phyloP scores from a whole-genome alignment of 2,797 vertebrate genomes.

The Oceanodroma leucorhoa region DNA sequence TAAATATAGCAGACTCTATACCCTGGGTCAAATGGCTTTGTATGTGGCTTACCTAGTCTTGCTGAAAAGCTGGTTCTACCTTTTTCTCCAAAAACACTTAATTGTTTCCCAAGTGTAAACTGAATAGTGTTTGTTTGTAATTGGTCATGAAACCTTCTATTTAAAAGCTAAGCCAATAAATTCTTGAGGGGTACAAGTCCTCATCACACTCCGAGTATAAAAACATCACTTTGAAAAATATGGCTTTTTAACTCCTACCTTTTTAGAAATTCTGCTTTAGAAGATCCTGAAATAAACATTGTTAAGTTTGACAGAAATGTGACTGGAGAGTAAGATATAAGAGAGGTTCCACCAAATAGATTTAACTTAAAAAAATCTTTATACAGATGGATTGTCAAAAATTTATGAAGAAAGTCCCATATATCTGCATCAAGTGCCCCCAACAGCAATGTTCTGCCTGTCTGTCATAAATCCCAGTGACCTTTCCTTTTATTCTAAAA shows the following conservation, averaged over 20 bases:
- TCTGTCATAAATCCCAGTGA: neutral
- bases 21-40: neutral
- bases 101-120: neutral
- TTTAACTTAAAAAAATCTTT: neutral
- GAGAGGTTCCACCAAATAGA: neutral
- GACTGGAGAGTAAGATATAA: neutral
- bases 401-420: neutral
- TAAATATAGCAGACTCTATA: neutral
- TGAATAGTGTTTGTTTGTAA: neutral
- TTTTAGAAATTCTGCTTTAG: neutral
- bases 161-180: neutral
- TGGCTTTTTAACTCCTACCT: neutral
- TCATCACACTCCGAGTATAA: neutral
- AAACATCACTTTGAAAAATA: neutral
- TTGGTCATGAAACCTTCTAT: neutral
- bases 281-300: neutral
- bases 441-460: neutral
- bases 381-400: neutral
- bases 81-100: neutral
- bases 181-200: neutral
- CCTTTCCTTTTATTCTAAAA: neutral
- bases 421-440: neutral
- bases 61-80: neutral
- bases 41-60: neutral
- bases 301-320: neutral